Base-by-base conservation (phyloP, 2,888 invertebrate genomes). In the Girardia tigrina region DNA sequence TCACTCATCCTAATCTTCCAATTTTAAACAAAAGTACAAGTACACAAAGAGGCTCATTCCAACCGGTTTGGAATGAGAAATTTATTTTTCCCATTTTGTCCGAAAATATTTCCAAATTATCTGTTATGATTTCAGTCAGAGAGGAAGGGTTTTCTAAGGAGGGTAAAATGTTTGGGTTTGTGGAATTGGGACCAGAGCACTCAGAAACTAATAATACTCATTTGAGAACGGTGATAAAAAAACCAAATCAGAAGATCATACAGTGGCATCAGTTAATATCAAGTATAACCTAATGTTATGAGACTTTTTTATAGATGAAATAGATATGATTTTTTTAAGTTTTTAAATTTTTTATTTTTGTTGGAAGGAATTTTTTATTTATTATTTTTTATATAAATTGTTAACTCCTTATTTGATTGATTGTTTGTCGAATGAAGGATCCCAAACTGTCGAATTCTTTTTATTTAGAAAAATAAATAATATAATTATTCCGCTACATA, bases 251-350 rank as follows among this genome's bases (percentile, higher is more conserved):
- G 23, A 56, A 20, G 56, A n/a, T 56, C 23, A 56, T 16, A 8
- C 56, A 56, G 56, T 56, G 56, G 56, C 56, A 56, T 56, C 56
- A 56, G 56, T 56, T 56, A n/a, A 56, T 56, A 56, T 56, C 56
- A 23, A 56, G n/a, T 56, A 56, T 56, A n/a, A n/a, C n/a, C n/a
- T n/a, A n/a, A n/a, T n/a, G n/a, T n/a, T n/a, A n/a, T n/a, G n/a
- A n/a, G n/a, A n/a, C n/a, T n/a, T n/a, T n/a, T n/a, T n/a, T n/a
- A n/a, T n/a, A n/a, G n/a, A n/a, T n/a, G n/a, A n/a, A n/a, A n/a
- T n/a, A n/a, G n/a, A n/a, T n/a, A n/a, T n/a, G n/a, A n/a, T n/a
- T n/a, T n/a, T n/a, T n/a, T n/a, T n/a, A n/a, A n/a, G n/a, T n/a
- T n/a, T n/a, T n/a, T n/a, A n/a, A n/a, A n/a, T n/a, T n/a, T n/a